phyloP scores from a whole-genome alignment of 37 sponge, comb jelly and placozoan genomes.

The Spongilla lacustris region DNA sequence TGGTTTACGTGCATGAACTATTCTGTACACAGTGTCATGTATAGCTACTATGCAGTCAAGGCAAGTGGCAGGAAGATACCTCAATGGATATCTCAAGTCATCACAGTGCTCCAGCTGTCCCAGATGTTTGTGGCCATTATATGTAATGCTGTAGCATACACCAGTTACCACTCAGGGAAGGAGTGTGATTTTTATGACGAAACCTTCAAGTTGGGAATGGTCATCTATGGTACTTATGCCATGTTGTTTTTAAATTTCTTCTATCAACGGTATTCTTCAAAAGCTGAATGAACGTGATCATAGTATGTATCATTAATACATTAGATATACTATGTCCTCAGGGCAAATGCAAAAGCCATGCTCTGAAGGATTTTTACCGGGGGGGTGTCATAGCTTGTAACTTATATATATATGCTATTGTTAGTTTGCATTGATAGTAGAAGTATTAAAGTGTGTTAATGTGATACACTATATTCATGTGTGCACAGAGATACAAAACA shows the following conservation, averaged over 20 bases:
- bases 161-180: slow-evolving; percentile 5
- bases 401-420: no score
- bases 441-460: no score
- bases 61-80: slow-evolving; percentile 65
- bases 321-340: no score
- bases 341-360: no score
- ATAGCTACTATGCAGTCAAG: slow-evolving; percentile 82
- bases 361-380: no score
- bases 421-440: no score
- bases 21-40: slow-evolving; percentile 85
- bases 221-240: slow-evolving; percentile 72
- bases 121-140: slow-evolving; percentile 81
- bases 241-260: slow-evolving; percentile 78
- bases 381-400: no score
- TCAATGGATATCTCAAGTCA: slow-evolving; percentile 39
- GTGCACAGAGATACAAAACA: no score
- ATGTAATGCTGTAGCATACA: slow-evolving; percentile 11
- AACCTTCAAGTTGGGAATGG: slow-evolving; percentile 9
- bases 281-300: no score
- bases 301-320: no score
- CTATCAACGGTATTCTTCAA: slow-evolving; percentile 78
- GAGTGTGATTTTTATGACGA: slow-evolving; percentile 28
- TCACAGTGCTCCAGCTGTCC: slow-evolving; percentile 75
- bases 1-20: slow-evolving; percentile 71
- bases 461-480: no score